A percentile compares a stretch with the other conserved stretches of the same genome.
These are phyloP conservation scores for Lepidocyrtoides sp. DNA, from an alignment of 2,888 invertebrate species.

Conservation along the genomic window DNA sequence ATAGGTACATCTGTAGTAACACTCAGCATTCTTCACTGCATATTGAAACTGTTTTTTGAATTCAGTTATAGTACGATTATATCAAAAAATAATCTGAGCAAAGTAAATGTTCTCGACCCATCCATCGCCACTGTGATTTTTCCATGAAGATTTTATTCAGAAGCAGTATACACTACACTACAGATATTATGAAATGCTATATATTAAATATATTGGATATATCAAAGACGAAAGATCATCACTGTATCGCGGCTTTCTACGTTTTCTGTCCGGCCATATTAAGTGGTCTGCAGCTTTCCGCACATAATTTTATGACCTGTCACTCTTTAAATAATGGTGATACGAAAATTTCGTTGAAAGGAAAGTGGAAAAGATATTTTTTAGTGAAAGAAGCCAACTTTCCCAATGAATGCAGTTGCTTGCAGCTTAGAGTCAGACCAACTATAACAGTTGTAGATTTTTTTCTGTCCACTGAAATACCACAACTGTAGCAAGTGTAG, in stretches of 20 bases:
- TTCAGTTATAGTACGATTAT: no score
- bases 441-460: no score
- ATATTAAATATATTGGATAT: no score
- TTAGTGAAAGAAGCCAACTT: not conserved
- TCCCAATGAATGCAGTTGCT: not conserved
- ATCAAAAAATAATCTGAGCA: no score
- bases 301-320: conserved; percentile 62
- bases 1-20: not conserved
- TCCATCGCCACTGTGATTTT: no score
- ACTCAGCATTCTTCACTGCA: not conserved
- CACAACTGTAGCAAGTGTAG: not conserved
- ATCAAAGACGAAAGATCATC: not conserved
- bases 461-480: not conserved
- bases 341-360: conserved; percentile 53
- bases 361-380: not conserved
- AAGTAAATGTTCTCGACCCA: no score
- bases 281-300: not conserved
- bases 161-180: no score
- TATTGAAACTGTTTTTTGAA: no score
- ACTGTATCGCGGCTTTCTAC: not conserved
- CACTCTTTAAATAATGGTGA: conserved; percentile 65
- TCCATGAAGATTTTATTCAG: no score
- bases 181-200: no score
- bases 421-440: no score
- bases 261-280: not conserved